Conservation (phyloP, 2,888 invertebrate species). For the Perithous albicinctus region DNA sequence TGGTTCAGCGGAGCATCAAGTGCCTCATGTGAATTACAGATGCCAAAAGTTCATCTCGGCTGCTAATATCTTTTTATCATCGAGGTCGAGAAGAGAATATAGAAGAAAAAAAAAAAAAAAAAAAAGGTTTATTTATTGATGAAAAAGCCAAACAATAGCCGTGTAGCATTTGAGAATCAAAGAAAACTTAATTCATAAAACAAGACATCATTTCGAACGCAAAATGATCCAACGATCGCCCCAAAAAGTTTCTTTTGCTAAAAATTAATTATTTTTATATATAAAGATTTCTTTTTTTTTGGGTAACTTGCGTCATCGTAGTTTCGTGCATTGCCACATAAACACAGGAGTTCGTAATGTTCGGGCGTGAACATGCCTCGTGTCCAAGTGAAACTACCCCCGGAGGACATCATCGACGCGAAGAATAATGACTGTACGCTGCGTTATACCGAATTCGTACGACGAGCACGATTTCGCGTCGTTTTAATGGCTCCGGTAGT, state of each 20-base stretch:
- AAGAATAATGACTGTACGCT: constrained; percentile 49
- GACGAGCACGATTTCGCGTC: constrained; percentile 52
- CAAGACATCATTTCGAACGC: no score
- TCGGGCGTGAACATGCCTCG: not conserved
- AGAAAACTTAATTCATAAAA: no score
- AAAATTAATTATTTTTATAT: not conserved
- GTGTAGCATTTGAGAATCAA: no score
- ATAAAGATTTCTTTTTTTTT: not conserved
- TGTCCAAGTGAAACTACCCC: constrained; percentile 25
- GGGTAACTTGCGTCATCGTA: not conserved
- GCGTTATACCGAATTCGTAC: constrained; percentile 54
- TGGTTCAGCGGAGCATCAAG: not conserved
- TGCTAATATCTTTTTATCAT: not conserved
- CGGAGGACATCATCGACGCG: constrained; percentile 48
- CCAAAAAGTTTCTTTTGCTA: no score
- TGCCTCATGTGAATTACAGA: not conserved
- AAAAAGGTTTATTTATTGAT: not conserved
- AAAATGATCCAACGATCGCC: no score
- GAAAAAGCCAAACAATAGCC: no score
- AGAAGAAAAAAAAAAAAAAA: no score
- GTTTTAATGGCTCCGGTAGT: constrained; percentile 49
- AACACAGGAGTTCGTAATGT: not conserved
- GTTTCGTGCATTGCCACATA: not conserved
- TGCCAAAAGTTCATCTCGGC: not conserved
- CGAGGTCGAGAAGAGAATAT: not conserved